Conservation (phyloP, 2,113 vertebrate species). For the Cacatua alba region DNA sequence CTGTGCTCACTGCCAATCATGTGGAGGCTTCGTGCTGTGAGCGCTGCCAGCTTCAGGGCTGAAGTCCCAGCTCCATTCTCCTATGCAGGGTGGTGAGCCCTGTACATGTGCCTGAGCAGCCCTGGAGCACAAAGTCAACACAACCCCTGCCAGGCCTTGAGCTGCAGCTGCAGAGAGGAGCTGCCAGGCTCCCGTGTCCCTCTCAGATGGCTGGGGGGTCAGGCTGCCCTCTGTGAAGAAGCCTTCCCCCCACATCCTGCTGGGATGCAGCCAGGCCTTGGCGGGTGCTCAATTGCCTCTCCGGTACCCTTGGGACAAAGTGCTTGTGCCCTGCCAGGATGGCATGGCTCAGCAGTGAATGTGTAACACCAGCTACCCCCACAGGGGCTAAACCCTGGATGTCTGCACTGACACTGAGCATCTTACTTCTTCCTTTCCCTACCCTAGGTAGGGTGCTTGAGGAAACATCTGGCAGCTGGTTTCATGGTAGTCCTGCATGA, state of each 20-base stretch:
- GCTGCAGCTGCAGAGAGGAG: background rate
- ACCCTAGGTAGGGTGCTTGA: background rate
- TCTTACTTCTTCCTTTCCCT: background rate
- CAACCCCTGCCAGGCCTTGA: background rate
- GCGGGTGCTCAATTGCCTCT: background rate
- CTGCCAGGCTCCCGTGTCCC: fast-evolving
- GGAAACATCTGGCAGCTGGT: background rate
- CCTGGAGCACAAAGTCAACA: background rate
- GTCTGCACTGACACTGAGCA: background rate
- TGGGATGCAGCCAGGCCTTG: background rate
- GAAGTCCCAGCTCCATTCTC: background rate
- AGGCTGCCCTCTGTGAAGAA: background rate
- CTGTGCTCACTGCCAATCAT: background rate
- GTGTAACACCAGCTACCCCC: background rate
- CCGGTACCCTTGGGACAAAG: background rate
- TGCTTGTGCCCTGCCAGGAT: background rate
- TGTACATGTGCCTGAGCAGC: background rate
- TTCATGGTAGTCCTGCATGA: background rate
- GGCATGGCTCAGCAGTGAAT: background rate
- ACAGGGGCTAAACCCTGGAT: fast-evolving
- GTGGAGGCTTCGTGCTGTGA: background rate
- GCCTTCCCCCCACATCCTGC: background rate
- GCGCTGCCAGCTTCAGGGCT: background rate
- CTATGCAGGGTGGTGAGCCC: background rate
- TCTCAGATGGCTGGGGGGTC: background rate